Evolutionary conservation across 2,797 vertebrate genomes (phyloP).

Genomic region (Morus bassanus): DNA sequence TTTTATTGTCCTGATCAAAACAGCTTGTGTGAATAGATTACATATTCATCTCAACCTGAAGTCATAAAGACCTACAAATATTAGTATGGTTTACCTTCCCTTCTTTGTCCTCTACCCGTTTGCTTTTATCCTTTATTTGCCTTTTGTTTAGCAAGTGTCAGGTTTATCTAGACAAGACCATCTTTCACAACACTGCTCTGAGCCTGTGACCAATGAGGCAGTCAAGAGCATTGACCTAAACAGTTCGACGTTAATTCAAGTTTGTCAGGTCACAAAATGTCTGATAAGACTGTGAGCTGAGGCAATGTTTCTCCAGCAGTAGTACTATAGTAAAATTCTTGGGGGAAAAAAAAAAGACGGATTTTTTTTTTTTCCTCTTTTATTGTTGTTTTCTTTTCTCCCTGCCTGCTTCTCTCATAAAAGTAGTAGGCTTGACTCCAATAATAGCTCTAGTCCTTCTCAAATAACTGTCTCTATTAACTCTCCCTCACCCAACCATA

Average conservation of each 20-base stretch:
- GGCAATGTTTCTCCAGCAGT: background rate
- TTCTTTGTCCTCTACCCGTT: background rate
- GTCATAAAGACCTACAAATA: background rate
- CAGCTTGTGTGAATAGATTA: background rate
- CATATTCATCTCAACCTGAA: background rate
- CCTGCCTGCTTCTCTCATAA: background rate
- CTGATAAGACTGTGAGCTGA: background rate
- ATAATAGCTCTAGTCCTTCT: background rate
- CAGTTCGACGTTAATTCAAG: background rate
- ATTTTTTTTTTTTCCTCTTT: background rate
- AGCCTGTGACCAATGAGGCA: background rate
- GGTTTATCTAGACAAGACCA: background rate
- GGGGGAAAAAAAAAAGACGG: no score
- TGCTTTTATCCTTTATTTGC: background rate
- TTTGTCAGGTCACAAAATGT: background rate
- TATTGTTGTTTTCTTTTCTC: background rate
- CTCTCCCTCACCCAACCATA: background rate
- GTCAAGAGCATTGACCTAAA: background rate
- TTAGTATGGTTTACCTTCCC: background rate
- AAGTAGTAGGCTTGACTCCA: background rate
- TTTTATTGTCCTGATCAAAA: background rate
- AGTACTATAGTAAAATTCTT: background rate
- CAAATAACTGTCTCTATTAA: background rate
- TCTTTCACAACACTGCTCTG: background rate
- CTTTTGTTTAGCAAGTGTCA: background rate